Evolutionary conservation across 2,888 invertebrate species (phyloP), one percentile per base, ranked within the genome.

Genomic region (Macaria liturata): DNA sequence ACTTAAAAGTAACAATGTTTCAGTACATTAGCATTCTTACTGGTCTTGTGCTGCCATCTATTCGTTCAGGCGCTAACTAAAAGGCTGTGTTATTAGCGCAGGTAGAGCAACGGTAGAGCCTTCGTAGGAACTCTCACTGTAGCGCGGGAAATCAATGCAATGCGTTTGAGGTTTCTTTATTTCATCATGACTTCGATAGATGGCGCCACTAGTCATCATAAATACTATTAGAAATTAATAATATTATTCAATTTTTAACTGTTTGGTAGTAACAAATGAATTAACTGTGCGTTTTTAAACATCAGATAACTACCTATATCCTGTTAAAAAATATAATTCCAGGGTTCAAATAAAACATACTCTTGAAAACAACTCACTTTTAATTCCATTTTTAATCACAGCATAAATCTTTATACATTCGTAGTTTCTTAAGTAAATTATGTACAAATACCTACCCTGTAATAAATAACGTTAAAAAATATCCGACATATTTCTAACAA

Each of bases 381-480:
- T 78, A 78, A 83, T 75, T 76, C 73, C 72, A 71, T 70, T 69
- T 64, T 64, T 57, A 71, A 72, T 75, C 76, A 76, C 74, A 75
- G 68, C 66, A 62, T 59, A 56, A 54, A 65, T 64, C 47, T 63
- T 59, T 59, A 61, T 53, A 55, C 55, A 55, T 55, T 45, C 46
- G 5, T 57, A 54, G 54, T 59, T 61, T 54, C 6, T 46, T 64
- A 65, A 56, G 57, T 64, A 61, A 61, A 49, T 61, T 61, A 64
- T 63, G 57, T 66, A 63, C 62, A 70, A 65, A 57, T 64, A 62
- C 61, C 48, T 55, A 69, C 69, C 70, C 69, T 70, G 70, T 69
- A 65, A 58, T 63, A 64, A 64, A 59, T 66, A 59, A 66, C 54
- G n/a, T 50, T 54, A 57, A 32, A 20, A 20, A 44, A 45, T 48